Base-by-base conservation (phyloP, 2,888 invertebrate species). In the Lasioglossum figueresi region DNA sequence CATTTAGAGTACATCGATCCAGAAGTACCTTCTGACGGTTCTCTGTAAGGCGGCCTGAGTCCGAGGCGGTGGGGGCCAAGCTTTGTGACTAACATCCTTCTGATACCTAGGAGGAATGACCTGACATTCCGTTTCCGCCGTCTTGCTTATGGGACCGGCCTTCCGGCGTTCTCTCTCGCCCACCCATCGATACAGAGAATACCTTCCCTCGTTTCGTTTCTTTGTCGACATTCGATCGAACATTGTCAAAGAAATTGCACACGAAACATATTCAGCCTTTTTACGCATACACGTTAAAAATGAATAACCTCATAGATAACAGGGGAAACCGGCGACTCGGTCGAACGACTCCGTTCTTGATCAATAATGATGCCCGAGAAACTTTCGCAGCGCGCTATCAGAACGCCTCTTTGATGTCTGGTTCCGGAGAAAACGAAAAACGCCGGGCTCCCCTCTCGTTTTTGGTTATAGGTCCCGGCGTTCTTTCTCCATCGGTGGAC, bases 1-100 rank as follows among this genome's bases (percentile, higher is more conserved):
- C 85, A 82, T 85, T 89, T 88, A 80, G 73, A 82, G 83, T 59
- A 43, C 76, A 73, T 83, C 83, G 83, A 83, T 83, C 83, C 82
- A 27, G 27, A 34, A 27, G 52, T 66, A 31, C 72, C 66, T 76
- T 82, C 72, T 72, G 66, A 82, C 83, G 72, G 82, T 40, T 70
- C 27, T 63, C 23, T 63, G 59, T 34, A 23, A 81, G 37, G 31
- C 82, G 19, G 63, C 14, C 59, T 12, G n/a, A 56, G 71, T 37
- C 40, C 27, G 27, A 52, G n/a, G n/a, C 34, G 31, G 52, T 19
- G 31, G 37, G 14, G 34, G 27, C 4, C 71, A 23, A 72, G 56
- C 76, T 82, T 76, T 56, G 63, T 59, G 76, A 73, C 56, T 77
- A 73, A 59, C 83, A 27, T 82, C 45, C 72, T 76, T 68, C 45